phyloP scores from a whole-genome alignment of 2,888 invertebrate species.

The Pristionchus arcanus region DNA sequence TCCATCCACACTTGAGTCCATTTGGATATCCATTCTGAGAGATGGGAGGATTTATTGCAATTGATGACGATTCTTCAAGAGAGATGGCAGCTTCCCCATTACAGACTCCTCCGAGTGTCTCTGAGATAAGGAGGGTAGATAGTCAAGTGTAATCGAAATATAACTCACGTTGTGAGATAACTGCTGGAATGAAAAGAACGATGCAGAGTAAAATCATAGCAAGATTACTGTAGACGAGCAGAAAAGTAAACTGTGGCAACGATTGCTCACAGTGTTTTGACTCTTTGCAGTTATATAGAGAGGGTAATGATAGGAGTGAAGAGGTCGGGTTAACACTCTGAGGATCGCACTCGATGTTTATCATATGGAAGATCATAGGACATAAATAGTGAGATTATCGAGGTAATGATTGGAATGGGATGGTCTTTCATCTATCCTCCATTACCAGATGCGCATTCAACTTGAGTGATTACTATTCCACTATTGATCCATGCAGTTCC shows the following conservation, averaged over 20 bases:
- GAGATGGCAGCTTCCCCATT: slow-evolving; percentile 8
- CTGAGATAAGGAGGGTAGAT: not conserved
- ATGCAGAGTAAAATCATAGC: not conserved
- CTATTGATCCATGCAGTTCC: slow-evolving; percentile 19
- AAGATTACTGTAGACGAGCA: not conserved
- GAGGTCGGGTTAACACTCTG: slow-evolving; percentile 34
- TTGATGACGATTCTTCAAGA: not conserved
- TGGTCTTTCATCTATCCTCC: not conserved
- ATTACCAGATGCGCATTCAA: not conserved
- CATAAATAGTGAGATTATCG: not conserved
- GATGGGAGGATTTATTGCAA: slow-evolving; percentile 7
- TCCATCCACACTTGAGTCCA: slow-evolving; percentile 25
- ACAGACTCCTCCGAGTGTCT: not conserved
- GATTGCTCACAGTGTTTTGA: slow-evolving; percentile 31
- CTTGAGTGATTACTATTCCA: slow-evolving; percentile 13
- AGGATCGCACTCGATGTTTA: slow-evolving; percentile 20
- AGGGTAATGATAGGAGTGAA: not conserved
- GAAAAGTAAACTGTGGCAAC: not conserved
- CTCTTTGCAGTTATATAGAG: not conserved
- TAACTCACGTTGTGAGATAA: slow-evolving; percentile 12
- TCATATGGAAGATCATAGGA: not conserved
- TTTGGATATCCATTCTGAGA: not conserved
- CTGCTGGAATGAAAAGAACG: not conserved
- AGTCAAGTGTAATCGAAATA: not conserved
- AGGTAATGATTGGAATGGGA: not conserved